Evolutionary conservation across 2,113 vertebrate species (phyloP).

Genomic region (Microcebus griseorufus): DNA sequence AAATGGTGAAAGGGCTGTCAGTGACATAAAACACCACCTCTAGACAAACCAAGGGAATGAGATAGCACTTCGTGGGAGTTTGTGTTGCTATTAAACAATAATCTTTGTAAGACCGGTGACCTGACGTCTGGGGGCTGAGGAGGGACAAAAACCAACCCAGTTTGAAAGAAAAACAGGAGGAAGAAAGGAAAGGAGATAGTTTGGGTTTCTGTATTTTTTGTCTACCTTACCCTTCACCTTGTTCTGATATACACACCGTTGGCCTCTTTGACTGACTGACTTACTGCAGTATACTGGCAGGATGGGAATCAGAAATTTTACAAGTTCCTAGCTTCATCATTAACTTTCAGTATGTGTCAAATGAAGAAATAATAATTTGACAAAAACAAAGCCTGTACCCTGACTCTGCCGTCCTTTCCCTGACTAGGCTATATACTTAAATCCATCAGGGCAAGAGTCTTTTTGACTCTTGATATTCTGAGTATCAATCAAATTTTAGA

Average conservation of each 20-base stretch:
- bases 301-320: not conserved
- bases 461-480: not conserved
- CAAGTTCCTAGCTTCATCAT: not conserved
- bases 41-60: not conserved
- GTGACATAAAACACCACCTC: not conserved
- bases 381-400: not conserved
- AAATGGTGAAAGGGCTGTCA: constrained; percentile 38
- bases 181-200: not conserved
- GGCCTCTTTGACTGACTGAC: not conserved
- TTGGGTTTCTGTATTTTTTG: not conserved
- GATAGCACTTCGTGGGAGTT: not conserved
- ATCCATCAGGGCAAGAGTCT: not conserved
- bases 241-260: not conserved
- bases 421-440: not conserved
- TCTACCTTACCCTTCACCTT: not conserved
- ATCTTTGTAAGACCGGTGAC: not conserved
- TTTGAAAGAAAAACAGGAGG: not conserved
- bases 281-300: not conserved
- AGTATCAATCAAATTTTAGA: not conserved
- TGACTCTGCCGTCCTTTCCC: not conserved
- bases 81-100: not conserved
- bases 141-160: not conserved
- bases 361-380: not conserved
- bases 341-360: not conserved
- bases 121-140: not conserved